These are phyloP conservation scores for Carcina quercana DNA, from an alignment of 2,888 invertebrate genomes.

Conservation along the genomic window DNA sequence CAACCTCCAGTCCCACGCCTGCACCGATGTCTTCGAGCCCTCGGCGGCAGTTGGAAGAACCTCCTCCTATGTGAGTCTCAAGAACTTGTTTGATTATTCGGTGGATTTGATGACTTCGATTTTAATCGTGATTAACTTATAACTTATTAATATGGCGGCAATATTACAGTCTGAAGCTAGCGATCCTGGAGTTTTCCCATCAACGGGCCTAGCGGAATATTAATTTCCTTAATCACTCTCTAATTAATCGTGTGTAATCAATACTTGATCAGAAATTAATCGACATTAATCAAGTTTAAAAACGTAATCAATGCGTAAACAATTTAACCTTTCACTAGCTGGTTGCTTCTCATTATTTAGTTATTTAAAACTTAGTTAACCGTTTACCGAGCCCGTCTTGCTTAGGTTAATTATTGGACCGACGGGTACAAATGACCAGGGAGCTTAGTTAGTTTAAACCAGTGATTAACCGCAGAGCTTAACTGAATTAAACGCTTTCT, in stretches of 20 bases:
- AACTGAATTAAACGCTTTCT: constrained; percentile 64
- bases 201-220: no score
- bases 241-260: neutral
- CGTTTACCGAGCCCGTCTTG: constrained; percentile 44
- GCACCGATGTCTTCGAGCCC: constrained; percentile 82
- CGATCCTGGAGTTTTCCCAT: no score
- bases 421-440: constrained; percentile 64
- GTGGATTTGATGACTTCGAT: no score
- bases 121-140: constrained; percentile 27
- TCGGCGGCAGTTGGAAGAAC: constrained; percentile 88
- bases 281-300: constrained; percentile 41
- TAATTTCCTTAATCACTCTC: no score
- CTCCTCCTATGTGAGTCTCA: constrained; percentile 82
- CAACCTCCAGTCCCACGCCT: constrained; percentile 63
- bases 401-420: constrained; percentile 60
- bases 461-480: constrained; percentile 57
- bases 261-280: constrained; percentile 13
- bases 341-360: constrained; percentile 47
- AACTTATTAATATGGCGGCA: no score
- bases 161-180: no score
- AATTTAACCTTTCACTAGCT: constrained; percentile 48
- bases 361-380: constrained; percentile 57
- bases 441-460: constrained; percentile 47
- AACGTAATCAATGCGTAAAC: constrained; percentile 35
- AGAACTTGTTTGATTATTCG: constrained; percentile 20